phyloP scores from a whole-genome alignment of 2,113 vertebrate genomes.

The Toxotes jaculatrix region DNA sequence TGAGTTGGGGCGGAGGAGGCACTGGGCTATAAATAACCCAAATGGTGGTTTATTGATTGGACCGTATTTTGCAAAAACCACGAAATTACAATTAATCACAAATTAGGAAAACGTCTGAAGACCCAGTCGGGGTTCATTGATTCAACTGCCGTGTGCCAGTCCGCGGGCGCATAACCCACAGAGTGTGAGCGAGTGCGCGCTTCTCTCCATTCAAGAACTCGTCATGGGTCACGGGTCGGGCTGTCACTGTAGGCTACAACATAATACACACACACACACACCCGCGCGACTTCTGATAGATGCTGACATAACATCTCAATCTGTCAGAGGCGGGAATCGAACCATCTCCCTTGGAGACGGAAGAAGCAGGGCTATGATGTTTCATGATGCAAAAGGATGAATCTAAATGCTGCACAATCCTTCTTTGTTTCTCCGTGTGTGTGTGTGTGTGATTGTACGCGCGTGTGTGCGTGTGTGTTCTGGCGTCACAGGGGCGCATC shows the following conservation, averaged over 20 bases:
- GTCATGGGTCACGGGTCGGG: constrained; percentile 35
- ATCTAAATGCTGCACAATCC: neutral
- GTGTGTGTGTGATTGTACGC: neutral
- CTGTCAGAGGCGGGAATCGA: neutral
- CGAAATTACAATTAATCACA: neutral
- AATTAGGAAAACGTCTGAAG: neutral
- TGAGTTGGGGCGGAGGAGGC: constrained; percentile 33
- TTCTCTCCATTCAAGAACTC: constrained; percentile 55
- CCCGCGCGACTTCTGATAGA: neutral
- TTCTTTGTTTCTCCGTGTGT: neutral
- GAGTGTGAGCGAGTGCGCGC: constrained; percentile 41
- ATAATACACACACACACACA: neutral
- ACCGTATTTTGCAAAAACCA: neutral
- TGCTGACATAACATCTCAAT: neutral
- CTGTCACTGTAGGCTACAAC: constrained; percentile 17
- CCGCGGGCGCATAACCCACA: constrained; percentile 13
- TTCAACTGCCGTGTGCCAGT: constrained; percentile 11
- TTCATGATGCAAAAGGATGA: neutral
- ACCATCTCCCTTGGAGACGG: neutral
- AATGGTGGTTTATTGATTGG: neutral
- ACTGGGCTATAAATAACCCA: neutral
- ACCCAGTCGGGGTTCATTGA: neutral
- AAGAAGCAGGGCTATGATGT: neutral
- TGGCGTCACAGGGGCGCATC: constrained; percentile 54
- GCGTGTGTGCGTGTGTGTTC: neutral